phyloP scores from a whole-genome alignment of 2,113 vertebrate genomes.

The Elachura formosa region DNA sequence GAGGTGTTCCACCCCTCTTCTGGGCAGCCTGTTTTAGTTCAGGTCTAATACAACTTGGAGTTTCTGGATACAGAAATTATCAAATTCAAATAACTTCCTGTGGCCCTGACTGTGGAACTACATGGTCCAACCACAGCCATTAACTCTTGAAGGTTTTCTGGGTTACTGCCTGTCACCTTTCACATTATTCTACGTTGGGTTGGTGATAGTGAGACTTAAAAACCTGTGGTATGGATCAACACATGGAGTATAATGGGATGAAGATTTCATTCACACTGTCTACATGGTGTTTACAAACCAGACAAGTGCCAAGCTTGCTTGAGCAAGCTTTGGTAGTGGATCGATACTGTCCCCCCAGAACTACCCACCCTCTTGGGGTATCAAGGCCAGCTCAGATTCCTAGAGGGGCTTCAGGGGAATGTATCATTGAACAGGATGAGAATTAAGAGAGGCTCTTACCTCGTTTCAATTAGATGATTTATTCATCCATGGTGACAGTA shows the following conservation, averaged over 20 bases:
- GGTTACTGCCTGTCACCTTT: neutral
- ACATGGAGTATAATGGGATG: neutral
- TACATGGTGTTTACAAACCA: neutral
- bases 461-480: too few species aligned
- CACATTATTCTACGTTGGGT: neutral
- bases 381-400: too few species aligned
- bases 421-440: too few species aligned
- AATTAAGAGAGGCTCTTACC: too few species aligned
- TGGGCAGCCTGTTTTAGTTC: neutral
- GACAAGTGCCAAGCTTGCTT: neutral
- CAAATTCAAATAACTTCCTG: neutral
- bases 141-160: neutral
- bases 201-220: neutral
- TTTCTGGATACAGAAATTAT: slow-evolving; percentile 32
- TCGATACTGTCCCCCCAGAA: too few species aligned
- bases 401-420: too few species aligned
- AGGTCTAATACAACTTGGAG: neutral
- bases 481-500: too few species aligned
- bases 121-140: neutral
- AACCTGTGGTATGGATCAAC: neutral
- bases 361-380: too few species aligned
- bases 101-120: neutral
- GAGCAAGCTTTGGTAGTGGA: neutral
- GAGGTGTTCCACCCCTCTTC: neutral
- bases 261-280: neutral